A percentile compares a stretch with the other conserved stretches of the same genome.
phyloP scores from a whole-genome alignment of 1,140 invertebrate species.

The Arion vulgaris region DNA sequence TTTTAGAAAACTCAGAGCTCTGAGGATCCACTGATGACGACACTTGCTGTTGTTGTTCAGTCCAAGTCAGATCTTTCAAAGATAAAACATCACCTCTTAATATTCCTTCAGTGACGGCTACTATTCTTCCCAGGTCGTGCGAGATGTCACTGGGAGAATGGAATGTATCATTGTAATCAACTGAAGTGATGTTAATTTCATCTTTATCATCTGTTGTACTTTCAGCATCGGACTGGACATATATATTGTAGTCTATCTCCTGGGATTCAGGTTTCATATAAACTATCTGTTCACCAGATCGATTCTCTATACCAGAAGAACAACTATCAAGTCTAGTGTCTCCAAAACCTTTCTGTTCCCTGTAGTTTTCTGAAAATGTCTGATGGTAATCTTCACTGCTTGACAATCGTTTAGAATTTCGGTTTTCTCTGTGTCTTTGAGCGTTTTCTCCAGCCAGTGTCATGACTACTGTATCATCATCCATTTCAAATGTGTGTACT shows the following conservation, averaged over 20 bases:
- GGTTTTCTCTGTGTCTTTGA: neutral
- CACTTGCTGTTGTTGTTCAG: neutral
- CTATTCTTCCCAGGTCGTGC: neutral
- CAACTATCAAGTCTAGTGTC: neutral
- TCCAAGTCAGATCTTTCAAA: neutral
- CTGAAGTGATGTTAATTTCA: neutral
- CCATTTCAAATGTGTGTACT: neutral
- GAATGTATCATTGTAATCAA: neutral
- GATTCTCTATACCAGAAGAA: neutral
- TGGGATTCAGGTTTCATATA: neutral
- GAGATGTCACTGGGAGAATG: neutral
- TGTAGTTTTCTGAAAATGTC: neutral
- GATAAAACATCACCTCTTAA: neutral
- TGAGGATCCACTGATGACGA: conserved; percentile 8
- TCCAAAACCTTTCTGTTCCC: neutral
- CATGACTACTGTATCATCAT: conserved; percentile 9
- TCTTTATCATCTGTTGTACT: neutral
- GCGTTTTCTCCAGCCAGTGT: conserved; percentile 12
- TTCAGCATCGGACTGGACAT: neutral
- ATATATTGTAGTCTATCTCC: neutral
- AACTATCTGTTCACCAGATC: neutral
- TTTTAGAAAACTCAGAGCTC: neutral
- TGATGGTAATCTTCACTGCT: conserved; percentile 2
- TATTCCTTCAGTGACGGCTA: neutral
- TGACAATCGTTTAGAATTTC: conserved; percentile 2